Conservation (phyloP, 2,113 vertebrate genomes). For the Spheniscus mendiculus region DNA sequence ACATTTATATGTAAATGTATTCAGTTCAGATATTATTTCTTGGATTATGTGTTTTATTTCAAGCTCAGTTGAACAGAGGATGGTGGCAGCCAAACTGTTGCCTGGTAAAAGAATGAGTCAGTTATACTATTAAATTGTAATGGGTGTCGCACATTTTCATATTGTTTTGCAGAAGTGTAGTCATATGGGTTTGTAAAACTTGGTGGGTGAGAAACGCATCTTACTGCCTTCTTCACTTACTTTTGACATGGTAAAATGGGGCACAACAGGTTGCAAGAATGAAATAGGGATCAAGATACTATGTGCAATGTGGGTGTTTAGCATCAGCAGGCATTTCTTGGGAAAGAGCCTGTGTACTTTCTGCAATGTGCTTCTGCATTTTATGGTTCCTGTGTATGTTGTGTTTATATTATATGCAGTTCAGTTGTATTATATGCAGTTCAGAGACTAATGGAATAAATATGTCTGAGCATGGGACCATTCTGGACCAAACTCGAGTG, state of each 20-base stretch:
- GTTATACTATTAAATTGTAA: neutral
- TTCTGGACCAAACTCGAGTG: neutral
- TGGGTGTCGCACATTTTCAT: fast-evolving
- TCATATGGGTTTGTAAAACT: neutral
- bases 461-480: neutral
- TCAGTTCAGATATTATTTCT: neutral
- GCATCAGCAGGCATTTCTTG: neutral
- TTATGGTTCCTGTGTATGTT: neutral
- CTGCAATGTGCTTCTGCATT: neutral
- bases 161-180: neutral
- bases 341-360: neutral
- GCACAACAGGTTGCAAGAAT: neutral
- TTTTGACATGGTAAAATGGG: neutral
- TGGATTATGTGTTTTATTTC: neutral
- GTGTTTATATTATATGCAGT: neutral
- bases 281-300: neutral
- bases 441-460: neutral
- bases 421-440: neutral
- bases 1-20: neutral
- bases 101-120: neutral
- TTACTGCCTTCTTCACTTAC: neutral
- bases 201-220: neutral
- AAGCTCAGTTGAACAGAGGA: neutral
- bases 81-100: neutral
- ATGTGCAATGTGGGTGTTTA: neutral